Evolutionary conservation across 2,797 vertebrate species (phyloP).

Genomic region (Betta splendens): DNA sequence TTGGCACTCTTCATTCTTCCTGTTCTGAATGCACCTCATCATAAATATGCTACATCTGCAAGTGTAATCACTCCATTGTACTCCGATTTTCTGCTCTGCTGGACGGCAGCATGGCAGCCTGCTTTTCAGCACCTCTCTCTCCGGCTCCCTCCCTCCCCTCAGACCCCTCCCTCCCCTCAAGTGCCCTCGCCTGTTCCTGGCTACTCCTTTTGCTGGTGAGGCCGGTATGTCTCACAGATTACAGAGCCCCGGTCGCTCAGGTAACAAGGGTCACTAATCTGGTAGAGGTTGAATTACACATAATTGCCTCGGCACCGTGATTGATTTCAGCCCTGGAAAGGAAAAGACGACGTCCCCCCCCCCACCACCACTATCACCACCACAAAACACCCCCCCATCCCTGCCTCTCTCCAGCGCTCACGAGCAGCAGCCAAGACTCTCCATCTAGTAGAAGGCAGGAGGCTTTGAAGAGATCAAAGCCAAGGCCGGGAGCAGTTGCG

Average conservation of each 20-base stretch:
- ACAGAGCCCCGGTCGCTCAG: constrained; percentile 88
- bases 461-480: constrained; percentile 99
- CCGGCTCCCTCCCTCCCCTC: constrained; percentile 64
- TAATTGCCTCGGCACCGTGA: constrained; percentile 97
- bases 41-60: constrained; percentile 95
- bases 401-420: constrained; percentile 84
- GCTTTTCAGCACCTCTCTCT: constrained; percentile 87
- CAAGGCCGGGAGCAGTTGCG: constrained; percentile 99
- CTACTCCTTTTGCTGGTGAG: constrained; percentile 60
- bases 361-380: constrained; percentile 46
- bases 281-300: constrained; percentile 94
- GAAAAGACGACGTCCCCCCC: constrained; percentile 56
- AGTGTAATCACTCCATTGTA: constrained; percentile 98
- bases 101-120: constrained; percentile 85
- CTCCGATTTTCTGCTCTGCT: constrained; percentile 98
- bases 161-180: constrained; percentile 55
- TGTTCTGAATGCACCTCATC: constrained; percentile 50
- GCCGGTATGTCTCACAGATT: constrained; percentile 72
- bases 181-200: constrained; percentile 85
- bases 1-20: constrained; percentile 54
- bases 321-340: constrained; percentile 96
- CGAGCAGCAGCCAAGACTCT: constrained; percentile 98
- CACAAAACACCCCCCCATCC: constrained; percentile 48
- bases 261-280: constrained; percentile 98
- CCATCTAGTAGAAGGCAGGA: constrained; percentile 99